Evolutionary conservation across 1,140 invertebrate species (phyloP), one percentile per base, ranked within the genome.

Genomic region (Drosophila sp.): DNA sequence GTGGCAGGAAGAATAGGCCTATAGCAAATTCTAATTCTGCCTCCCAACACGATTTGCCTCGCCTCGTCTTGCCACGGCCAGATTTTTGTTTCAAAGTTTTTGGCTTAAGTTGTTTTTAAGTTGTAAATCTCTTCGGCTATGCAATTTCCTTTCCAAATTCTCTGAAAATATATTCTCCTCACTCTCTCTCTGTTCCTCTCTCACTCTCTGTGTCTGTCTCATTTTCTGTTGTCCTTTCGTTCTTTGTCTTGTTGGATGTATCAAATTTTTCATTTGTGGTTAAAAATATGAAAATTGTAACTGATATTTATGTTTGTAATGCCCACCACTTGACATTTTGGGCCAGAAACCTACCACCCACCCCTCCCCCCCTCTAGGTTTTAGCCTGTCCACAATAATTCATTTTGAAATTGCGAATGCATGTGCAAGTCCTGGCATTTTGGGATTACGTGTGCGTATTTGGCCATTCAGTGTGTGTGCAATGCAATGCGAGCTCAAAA

Each of bases 51-150:
- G 40, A 38, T 40, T 25, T 47, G 23, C 7, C 54, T 32, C 32
- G 40, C 25, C 50, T 40, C 58, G 23, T 44, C 63, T 50, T 11
- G 79, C 50, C 55, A 29, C 30, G 44, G 8, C 27, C 47, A 29
- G 63, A 56, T 44, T 62, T 74, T 86, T 89, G 83, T 86, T 86
- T 76, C 65, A 72, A 89, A 89, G 79, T 86, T 89, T 25, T 83
- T 77, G 72, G 84, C 80, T 89, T 89, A 87, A 87, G 84, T 87
- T 87, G 84, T 87, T 87, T 87, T 87, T 89, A 89, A 87, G 84
- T 89, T 87, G 84, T 87, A 87, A 87, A 89, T 87, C 84, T 84
- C 77, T 76, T 69, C 80, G 82, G 72, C 76, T 82, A 76, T 85
- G 81, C 83, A 79, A 79, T 71, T 87, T 76, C 72, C 73, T 55